phyloP scores from a whole-genome alignment of 2,888 invertebrate genomes.

The Andrena chrysosceles region DNA sequence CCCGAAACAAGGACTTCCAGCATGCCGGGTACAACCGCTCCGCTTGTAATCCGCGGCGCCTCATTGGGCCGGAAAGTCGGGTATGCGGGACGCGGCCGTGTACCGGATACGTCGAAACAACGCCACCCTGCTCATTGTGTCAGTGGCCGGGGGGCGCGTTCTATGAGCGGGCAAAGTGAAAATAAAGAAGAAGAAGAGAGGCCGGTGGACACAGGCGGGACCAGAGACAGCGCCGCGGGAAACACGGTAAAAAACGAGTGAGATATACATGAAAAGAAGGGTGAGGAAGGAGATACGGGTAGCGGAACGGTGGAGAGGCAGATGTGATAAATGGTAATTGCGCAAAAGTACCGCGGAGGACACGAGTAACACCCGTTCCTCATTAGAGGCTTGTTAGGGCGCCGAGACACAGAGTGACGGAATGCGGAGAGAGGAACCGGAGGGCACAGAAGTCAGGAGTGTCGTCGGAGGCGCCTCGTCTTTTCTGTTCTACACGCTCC shows the following conservation, averaged over 20 bases:
- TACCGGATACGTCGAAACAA: slow-evolving; percentile 63
- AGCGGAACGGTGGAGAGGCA: slow-evolving; percentile 62
- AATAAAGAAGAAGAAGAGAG: slow-evolving; percentile 43
- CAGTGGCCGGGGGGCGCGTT: slow-evolving; percentile 33
- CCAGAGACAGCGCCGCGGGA: slow-evolving; percentile 1
- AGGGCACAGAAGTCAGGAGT: slow-evolving; percentile 60
- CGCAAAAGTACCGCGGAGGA: slow-evolving; percentile 78
- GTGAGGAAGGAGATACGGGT: slow-evolving; percentile 11
- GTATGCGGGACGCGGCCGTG: slow-evolving; percentile 25
- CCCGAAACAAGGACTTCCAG: slow-evolving; percentile 44
- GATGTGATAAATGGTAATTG: slow-evolving; percentile 82
- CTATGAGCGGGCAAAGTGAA: slow-evolving; percentile 35
- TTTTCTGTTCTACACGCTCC: slow-evolving; percentile 49
- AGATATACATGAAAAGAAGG: background rate
- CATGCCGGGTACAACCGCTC: slow-evolving; percentile 32
- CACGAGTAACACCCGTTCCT: slow-evolving; percentile 82
- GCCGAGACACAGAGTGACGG: slow-evolving; percentile 77
- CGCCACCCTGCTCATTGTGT: slow-evolving; percentile 52
- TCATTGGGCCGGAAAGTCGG: slow-evolving; percentile 56
- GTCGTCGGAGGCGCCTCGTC: slow-evolving; percentile 63
- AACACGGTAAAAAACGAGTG: background rate
- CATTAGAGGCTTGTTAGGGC: slow-evolving; percentile 82
- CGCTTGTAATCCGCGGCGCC: slow-evolving; percentile 56
- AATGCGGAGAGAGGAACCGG: slow-evolving; percentile 68
- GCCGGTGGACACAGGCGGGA: slow-evolving; percentile 18